These are phyloP conservation scores for Yponomeuta evonymella DNA, from an alignment of 2,888 invertebrate genomes.

Conservation along the genomic window DNA sequence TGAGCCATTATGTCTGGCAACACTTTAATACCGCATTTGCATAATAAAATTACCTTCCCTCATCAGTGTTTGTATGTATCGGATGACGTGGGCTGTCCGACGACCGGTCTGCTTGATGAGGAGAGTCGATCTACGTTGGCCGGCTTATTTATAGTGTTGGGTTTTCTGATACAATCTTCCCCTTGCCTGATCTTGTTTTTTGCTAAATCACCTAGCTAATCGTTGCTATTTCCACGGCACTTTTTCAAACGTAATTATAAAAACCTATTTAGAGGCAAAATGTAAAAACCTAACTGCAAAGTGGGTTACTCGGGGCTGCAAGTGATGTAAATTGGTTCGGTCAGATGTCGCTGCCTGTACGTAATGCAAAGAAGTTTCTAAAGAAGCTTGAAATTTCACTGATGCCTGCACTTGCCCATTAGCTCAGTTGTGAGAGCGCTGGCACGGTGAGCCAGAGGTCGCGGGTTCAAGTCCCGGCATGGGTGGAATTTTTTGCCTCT, in stretches of 20 bases:
- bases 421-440: too few species aligned
- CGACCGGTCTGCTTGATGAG: conserved; percentile 15
- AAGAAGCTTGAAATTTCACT: too few species aligned
- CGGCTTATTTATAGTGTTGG: conserved; percentile 13
- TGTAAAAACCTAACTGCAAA: too few species aligned
- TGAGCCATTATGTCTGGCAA: conserved; percentile 66
- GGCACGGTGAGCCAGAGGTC: too few species aligned
- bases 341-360: too few species aligned
- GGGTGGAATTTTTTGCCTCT: too few species aligned
- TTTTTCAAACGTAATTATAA: neutral
- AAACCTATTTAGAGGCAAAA: too few species aligned
- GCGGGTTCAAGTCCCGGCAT: too few species aligned
- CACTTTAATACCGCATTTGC: conserved; percentile 71
- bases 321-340: too few species aligned
- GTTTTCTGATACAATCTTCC: neutral
- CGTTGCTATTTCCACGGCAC: neutral
- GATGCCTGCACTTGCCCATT: too few species aligned
- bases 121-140: conserved; percentile 13
- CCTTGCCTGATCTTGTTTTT: neutral
- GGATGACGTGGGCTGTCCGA: conserved; percentile 6
- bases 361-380: too few species aligned
- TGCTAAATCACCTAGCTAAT: conserved; percentile 1
- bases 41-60: conserved; percentile 61
- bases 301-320: too few species aligned
- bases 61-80: conserved; percentile 14